These are phyloP conservation scores for Vanacampus margaritifer DNA, from an alignment of 2,113 vertebrate genomes.

Conservation along the genomic window DNA sequence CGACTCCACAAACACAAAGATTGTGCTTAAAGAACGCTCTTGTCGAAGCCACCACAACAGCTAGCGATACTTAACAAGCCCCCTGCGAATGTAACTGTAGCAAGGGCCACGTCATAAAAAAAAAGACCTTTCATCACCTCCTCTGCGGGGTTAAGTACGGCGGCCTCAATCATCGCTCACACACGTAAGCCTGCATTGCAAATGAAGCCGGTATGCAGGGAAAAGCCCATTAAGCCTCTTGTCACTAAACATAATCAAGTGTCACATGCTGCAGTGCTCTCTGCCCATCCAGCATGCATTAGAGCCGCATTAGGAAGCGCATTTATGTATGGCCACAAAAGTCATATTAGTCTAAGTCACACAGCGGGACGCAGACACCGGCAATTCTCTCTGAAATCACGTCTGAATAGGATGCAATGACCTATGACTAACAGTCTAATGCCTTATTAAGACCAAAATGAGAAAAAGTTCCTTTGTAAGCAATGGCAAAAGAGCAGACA, in stretches of 20 bases:
- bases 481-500: background rate
- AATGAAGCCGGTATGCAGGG: slow-evolving; percentile 22
- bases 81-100: slow-evolving; percentile 19
- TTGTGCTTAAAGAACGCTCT: background rate
- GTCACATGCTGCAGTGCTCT: slow-evolving; percentile 32
- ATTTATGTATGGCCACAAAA: slow-evolving; percentile 28
- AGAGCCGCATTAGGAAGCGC: slow-evolving; percentile 21
- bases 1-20: background rate
- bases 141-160: slow-evolving; percentile 40
- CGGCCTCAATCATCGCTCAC: slow-evolving; percentile 53
- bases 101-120: slow-evolving; percentile 12
- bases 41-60: background rate
- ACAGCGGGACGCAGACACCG: background rate
- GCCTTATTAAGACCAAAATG: slow-evolving; percentile 5
- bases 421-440: slow-evolving; percentile 9
- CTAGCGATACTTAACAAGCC: slow-evolving; percentile 10
- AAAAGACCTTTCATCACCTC: slow-evolving; percentile 21
- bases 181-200: slow-evolving; percentile 36
- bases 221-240: slow-evolving; percentile 47
- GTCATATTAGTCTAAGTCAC: slow-evolving; percentile 13
- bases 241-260: slow-evolving; percentile 56
- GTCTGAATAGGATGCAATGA: slow-evolving; percentile 9
- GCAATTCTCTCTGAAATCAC: slow-evolving; percentile 7
- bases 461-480: slow-evolving; percentile 7
- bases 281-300: slow-evolving; percentile 37